Conservation (phyloP, 2,888 invertebrate genomes). For the Cryptus armator region DNA sequence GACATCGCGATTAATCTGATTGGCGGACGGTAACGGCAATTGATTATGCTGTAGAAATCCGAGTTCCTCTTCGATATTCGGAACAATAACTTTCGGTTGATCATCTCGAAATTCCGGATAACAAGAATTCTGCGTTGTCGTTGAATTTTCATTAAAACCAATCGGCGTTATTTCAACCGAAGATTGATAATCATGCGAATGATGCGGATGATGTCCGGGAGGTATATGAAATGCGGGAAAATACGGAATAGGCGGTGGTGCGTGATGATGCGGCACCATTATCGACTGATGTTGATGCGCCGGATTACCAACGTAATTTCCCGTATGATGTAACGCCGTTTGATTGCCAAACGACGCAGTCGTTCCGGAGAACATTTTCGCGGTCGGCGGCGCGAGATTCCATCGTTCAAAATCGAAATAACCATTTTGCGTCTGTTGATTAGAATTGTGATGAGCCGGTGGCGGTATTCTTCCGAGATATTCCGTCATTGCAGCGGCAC, state of each 20-base stretch:
- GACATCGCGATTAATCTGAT: slow-evolving; percentile 88
- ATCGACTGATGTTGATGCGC: slow-evolving; percentile 89
- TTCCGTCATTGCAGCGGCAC: slow-evolving; percentile 86
- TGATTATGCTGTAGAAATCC: slow-evolving; percentile 88
- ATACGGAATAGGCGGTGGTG: slow-evolving; percentile 89
- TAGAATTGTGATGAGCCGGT: slow-evolving; percentile 90
- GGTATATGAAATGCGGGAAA: slow-evolving; percentile 92
- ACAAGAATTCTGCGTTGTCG: slow-evolving; percentile 57
- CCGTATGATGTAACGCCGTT: slow-evolving; percentile 86
- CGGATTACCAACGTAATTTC: slow-evolving; percentile 85
- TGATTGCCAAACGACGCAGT: slow-evolving; percentile 87
- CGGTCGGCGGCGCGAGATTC: slow-evolving; percentile 90
- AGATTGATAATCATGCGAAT: slow-evolving; percentile 89
- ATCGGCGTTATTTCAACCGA: slow-evolving; percentile 89
- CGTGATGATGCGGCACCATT: slow-evolving; percentile 90
- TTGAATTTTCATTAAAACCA: slow-evolving; percentile 68
- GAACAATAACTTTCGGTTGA: slow-evolving; percentile 94
- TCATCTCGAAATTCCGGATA: slow-evolving; percentile 86
- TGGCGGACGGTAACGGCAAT: slow-evolving; percentile 80
- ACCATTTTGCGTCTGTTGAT: slow-evolving; percentile 87
- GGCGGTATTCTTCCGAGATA: slow-evolving; percentile 89
- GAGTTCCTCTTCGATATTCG: slow-evolving; percentile 95
- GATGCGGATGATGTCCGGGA: slow-evolving; percentile 85
- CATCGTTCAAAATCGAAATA: slow-evolving; percentile 94
- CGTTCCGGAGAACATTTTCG: slow-evolving; percentile 89